A percentile compares a stretch with the other conserved stretches of the same genome.
phyloP scores from a whole-genome alignment of 2,797 vertebrate genomes.

The Danio aesculapii region DNA sequence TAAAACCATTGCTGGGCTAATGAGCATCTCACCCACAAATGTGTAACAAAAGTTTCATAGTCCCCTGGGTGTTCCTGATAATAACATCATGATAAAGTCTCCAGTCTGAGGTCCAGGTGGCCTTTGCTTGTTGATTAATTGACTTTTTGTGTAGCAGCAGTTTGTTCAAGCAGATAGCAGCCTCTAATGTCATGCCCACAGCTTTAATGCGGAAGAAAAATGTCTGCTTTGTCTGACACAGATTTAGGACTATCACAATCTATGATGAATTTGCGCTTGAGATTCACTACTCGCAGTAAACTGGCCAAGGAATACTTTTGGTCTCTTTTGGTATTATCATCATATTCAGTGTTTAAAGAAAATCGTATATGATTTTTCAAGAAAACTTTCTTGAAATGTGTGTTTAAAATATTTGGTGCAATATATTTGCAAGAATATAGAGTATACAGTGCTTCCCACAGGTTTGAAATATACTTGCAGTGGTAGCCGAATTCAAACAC shows the following conservation, averaged over 20 bases:
- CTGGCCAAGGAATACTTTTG: background rate
- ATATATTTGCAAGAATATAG: too few species aligned
- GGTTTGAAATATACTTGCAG: too few species aligned
- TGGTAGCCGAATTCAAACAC: too few species aligned
- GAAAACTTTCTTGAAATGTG: too few species aligned
- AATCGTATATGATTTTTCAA: slow-evolving; percentile 1
- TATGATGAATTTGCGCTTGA: slow-evolving; percentile 15
- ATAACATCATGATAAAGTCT: slow-evolving; percentile 70
- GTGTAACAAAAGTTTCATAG: slow-evolving; percentile 65
- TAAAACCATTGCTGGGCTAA: slow-evolving; percentile 70
- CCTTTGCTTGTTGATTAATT: slow-evolving; percentile 75
- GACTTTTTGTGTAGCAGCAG: slow-evolving; percentile 68
- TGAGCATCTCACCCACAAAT: slow-evolving; percentile 68
- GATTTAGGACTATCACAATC: slow-evolving; percentile 27
- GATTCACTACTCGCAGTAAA: background rate
- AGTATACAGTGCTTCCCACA: too few species aligned
- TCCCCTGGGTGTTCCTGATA: slow-evolving; percentile 69
- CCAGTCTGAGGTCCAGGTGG: slow-evolving; percentile 73
- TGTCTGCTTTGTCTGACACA: slow-evolving; percentile 4
- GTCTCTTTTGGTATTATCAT: background rate
- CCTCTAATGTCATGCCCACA: slow-evolving; percentile 67
- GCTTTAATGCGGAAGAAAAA: slow-evolving; percentile 67
- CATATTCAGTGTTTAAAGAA: background rate
- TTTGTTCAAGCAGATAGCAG: slow-evolving; percentile 72
- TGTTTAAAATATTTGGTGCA: too few species aligned